A percentile compares a stretch with the other conserved stretches of the same genome.
phyloP scores from a whole-genome alignment of 2,797 vertebrate species.

The Cacajao melanocephalus region DNA sequence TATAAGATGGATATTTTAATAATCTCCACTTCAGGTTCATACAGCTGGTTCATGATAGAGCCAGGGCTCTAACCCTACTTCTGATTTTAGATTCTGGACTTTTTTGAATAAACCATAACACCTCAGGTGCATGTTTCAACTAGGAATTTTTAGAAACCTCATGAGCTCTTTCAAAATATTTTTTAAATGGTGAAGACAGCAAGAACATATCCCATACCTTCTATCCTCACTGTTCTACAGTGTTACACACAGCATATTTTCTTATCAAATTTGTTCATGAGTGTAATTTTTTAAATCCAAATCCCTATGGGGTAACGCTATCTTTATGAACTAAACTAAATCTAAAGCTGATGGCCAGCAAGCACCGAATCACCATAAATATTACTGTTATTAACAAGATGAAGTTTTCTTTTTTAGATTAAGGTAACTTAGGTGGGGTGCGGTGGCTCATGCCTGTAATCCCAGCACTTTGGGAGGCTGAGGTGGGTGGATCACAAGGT shows the following conservation, averaged over 20 bases:
- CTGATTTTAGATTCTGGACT: background rate
- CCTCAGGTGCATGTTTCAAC: fast-evolving
- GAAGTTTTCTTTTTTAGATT: background rate
- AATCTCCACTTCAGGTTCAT: background rate
- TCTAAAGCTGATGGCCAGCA: background rate
- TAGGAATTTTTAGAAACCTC: background rate
- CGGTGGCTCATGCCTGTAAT: no score
- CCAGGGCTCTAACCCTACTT: background rate
- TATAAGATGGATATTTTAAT: background rate
- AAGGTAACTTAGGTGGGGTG: background rate
- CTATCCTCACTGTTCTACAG: background rate
- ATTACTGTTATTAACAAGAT: background rate
- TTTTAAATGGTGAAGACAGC: background rate
- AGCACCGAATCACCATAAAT: background rate
- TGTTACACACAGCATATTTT: background rate
- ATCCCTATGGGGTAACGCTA: background rate
- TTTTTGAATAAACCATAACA: background rate
- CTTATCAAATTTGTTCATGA: background rate
- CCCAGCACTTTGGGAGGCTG: no score
- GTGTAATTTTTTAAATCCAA: background rate
- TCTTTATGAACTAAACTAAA: background rate
- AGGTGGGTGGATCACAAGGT: no score
- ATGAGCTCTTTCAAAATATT: background rate
- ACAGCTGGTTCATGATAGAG: background rate
- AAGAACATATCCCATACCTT: background rate